A percentile compares a stretch with the other conserved stretches of the same genome.
phyloP scores from a whole-genome alignment of 53 echinoderm and acorn worm genomes.

The Stichopus horrens region DNA sequence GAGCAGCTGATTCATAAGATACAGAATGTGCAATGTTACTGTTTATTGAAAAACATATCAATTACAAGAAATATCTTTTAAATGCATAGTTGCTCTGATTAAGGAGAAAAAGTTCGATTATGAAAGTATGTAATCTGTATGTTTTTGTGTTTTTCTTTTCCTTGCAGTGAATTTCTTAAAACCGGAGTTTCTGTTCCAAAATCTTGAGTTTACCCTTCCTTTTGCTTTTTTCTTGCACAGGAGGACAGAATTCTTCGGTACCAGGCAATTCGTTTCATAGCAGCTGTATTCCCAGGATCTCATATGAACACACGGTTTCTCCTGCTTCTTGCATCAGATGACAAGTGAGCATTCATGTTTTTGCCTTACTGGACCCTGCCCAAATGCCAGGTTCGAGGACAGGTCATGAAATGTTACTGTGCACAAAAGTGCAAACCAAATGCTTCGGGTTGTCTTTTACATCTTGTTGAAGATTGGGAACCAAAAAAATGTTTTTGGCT shows the following conservation, averaged over 20 bases:
- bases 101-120: too few relatives aligned
- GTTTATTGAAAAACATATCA: background rate
- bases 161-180: too few relatives aligned
- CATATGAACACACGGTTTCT: conserved; percentile 83
- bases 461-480: too few relatives aligned
- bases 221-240: background rate
- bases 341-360: conserved; percentile 60
- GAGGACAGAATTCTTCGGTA: conserved; percentile 40
- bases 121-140: too few relatives aligned
- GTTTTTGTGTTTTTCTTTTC: too few relatives aligned
- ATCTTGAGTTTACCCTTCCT: background rate
- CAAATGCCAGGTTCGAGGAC: background rate
- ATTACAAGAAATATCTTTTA: background rate
- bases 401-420: background rate
- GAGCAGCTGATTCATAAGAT: background rate
- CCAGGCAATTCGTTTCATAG: conserved; percentile 45
- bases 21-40: background rate
- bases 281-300: conserved; percentile 58
- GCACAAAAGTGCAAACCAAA: background rate
- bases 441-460: too few relatives aligned
- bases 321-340: conserved; percentile 84
- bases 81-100: too few relatives aligned
- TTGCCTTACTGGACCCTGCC: background rate
- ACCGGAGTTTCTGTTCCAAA: too few relatives aligned
- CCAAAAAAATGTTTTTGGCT: too few relatives aligned